Evolutionary conservation across 37 sponge, comb jelly and placozoan genomes (phyloP).

Genomic region (Tethya wilhelma): DNA sequence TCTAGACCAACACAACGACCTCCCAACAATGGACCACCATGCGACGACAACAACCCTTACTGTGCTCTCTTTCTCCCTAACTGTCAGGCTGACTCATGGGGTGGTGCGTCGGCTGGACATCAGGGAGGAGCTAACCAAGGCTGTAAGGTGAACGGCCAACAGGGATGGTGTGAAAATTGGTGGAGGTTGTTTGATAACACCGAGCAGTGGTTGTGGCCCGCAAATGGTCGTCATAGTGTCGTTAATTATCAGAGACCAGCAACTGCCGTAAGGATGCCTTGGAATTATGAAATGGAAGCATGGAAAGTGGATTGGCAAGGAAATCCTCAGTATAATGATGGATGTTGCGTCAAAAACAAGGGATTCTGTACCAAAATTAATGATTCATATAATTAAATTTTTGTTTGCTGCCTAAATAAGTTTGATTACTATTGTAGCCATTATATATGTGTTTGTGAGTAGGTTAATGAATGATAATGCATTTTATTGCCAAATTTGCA

Average conservation of each 20-base stretch:
- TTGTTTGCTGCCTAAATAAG: too few species aligned
- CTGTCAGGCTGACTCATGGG: constrained; percentile 42
- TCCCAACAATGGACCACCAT: constrained; percentile 39
- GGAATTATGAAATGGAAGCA: constrained; percentile 54
- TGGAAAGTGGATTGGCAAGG: constrained; percentile 38
- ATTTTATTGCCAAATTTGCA: too few species aligned
- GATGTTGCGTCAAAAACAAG: too few species aligned
- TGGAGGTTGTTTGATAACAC: constrained; percentile 45
- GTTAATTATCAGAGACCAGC: too few species aligned
- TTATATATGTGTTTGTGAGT: too few species aligned
- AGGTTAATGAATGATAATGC: too few species aligned
- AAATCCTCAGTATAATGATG: constrained; percentile 6
- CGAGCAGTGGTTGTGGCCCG: constrained; percentile 56
- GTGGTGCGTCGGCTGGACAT: constrained; percentile 33
- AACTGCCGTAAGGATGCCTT: constrained; percentile 32
- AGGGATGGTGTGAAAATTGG: constrained; percentile 62
- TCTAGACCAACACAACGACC: constrained; percentile 30
- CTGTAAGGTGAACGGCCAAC: constrained; percentile 44
- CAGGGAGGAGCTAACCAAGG: constrained; percentile 47
- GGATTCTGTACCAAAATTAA: too few species aligned
- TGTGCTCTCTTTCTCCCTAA: constrained; percentile 58
- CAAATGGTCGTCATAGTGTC: constrained; percentile 32
- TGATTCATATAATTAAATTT: too few species aligned
- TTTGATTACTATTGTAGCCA: too few species aligned
- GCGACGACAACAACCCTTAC: constrained; percentile 33